These are phyloP conservation scores for Diprion similis DNA, from an alignment of 1,140 invertebrate species.

Conservation along the genomic window DNA sequence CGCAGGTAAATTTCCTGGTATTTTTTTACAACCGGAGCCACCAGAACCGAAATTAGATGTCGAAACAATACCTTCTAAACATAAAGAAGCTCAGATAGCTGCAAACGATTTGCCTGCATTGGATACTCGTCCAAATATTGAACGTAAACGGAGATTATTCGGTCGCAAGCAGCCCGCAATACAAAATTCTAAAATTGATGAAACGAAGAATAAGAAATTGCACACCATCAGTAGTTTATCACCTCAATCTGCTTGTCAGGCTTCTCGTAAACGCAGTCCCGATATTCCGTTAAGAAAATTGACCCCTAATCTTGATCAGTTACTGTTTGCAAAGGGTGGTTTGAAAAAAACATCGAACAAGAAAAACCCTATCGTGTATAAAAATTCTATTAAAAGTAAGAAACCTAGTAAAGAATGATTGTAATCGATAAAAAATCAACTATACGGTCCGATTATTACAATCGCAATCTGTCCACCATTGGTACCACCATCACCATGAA, in stretches of 20 bases:
- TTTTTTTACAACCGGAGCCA: conserved; percentile 45
- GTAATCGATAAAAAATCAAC: too few relatives aligned
- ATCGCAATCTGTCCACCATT: too few relatives aligned
- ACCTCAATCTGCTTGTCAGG: background rate
- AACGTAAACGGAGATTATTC: background rate
- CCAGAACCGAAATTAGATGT: conserved; percentile 37
- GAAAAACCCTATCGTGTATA: too few relatives aligned
- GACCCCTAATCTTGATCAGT: too few relatives aligned
- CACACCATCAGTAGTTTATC: conserved; percentile 11
- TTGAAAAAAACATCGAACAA: too few relatives aligned
- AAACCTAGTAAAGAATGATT: too few relatives aligned
- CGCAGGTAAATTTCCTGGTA: background rate
- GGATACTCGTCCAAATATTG: background rate
- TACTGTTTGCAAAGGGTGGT: too few relatives aligned
- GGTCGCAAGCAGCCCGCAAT: background rate
- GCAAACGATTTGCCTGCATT: background rate
- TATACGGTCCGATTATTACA: too few relatives aligned
- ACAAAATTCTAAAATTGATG: conserved; percentile 9
- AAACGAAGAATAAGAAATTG: background rate
- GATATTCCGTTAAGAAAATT: too few relatives aligned
- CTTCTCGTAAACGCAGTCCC: too few relatives aligned
- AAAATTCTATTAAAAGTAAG: too few relatives aligned
- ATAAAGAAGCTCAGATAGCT: background rate
- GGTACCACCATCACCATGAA: too few relatives aligned
- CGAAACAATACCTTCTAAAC: background rate